Base-by-base conservation (phyloP, 2,113 vertebrate species). In the Ochotona princeps region DNA sequence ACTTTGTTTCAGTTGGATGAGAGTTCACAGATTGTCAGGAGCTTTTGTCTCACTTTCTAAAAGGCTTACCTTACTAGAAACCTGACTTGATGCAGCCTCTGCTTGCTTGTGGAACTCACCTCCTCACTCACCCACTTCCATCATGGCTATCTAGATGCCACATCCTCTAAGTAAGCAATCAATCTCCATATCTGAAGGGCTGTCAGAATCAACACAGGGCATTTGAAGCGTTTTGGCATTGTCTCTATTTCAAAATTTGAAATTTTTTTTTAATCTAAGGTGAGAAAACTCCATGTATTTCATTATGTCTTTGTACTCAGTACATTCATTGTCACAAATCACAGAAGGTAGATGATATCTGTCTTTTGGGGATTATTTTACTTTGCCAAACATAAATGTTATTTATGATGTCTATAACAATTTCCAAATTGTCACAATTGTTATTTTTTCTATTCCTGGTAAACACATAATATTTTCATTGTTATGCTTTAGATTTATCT, bases 401-500 rank as follows among this genome's bases (percentile, higher is more conserved):
- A 57, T 57, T 57, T 38, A 8, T 1, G 63, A 49, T 32, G 35
- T 38, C 15, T 18, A 28, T 70, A 7, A 47, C 63, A 61, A 15
- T 11, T 9, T 83, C 13, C 63, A 1, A 20, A 5, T 1, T 14
- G 79, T 38, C 44, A 21, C 28, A 32, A 1, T 32, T 32, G 28
- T 1, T 0, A 13, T 7, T 51, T 25, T 84, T 2, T 83, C 35
- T 54, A 38, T 1, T 1, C 44, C 38, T 7, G 28, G 30, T 1
- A 60, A 0, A 4, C 6, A 17, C 10, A 23, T 23, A 28, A 2
- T 17, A 63, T 80, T 2, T 1, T 72, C 44, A 25, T 23, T 57
- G 54, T 35, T 60, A 30, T 63, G 20, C 4, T 44, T 63, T 51
- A 65, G 3, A 18, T 60, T 60, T 86, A 38, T 10, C n/a, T 61